A percentile compares a stretch with the other conserved stretches of the same genome.
These are phyloP conservation scores for Hipposideros larvatus DNA, from an alignment of 2,797 vertebrate species.

Conservation along the genomic window DNA sequence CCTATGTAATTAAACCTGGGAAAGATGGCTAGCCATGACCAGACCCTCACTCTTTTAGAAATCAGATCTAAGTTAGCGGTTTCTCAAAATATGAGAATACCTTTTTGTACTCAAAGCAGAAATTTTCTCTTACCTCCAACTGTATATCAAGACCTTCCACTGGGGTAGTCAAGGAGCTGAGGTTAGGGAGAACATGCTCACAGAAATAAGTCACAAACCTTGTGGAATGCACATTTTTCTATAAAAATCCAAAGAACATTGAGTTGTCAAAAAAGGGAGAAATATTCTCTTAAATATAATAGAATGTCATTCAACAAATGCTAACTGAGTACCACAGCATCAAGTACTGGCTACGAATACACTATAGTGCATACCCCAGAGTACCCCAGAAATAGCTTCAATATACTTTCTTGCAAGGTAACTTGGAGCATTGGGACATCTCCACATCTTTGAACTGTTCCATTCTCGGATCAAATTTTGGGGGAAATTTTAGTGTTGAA, in stretches of 20 bases:
- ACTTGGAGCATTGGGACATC: not conserved
- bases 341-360: not conserved
- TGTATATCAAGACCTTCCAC: constrained; percentile 98
- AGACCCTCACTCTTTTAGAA: constrained; percentile 5
- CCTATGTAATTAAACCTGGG: not conserved
- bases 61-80: constrained; percentile 14
- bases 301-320: not conserved
- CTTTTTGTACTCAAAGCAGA: constrained; percentile 8
- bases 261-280: constrained; percentile 22
- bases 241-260: constrained; percentile 57
- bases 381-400: not conserved
- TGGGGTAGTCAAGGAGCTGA: constrained; percentile 94
- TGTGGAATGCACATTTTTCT: constrained; percentile 99
- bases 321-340: not conserved
- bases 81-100: not conserved
- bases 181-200: constrained; percentile 97
- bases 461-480: not conserved
- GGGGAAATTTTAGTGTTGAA: not conserved
- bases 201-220: constrained; percentile 99
- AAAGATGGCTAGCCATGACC: not conserved
- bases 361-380: not conserved
- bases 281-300: not conserved
- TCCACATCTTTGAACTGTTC: not conserved
- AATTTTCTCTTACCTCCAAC: constrained; percentile 93
- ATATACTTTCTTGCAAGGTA: not conserved